Conservation (phyloP, 1,140 invertebrate species). For the Caenorhabditis elegans region WBcel235 BX284603.4:9144501-9145000, state of each 20-base stretch:
- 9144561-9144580: conserved; percentile 12
- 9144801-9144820: background rate
- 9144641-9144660: background rate
- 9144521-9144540: conserved; percentile 15
- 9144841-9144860: no score
- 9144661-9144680: background rate
- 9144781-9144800: background rate
- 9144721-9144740: background rate
- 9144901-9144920: no score
- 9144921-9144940: background rate
- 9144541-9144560: conserved; percentile 6
- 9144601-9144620: background rate
- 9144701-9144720: conserved; percentile 13
- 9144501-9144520: conserved; percentile 10
- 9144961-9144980: no score
- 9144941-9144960: no score
- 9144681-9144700: conserved; percentile 19
- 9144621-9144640: background rate
- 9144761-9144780: conserved; percentile 10
- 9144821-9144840: no score
- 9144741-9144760: background rate
- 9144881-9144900: no score
- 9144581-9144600: background rate
- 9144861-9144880: no score
- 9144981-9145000: no score